Evolutionary conservation across 2,888 invertebrate species (phyloP).

Genomic region (Napeogenes inachia): DNA sequence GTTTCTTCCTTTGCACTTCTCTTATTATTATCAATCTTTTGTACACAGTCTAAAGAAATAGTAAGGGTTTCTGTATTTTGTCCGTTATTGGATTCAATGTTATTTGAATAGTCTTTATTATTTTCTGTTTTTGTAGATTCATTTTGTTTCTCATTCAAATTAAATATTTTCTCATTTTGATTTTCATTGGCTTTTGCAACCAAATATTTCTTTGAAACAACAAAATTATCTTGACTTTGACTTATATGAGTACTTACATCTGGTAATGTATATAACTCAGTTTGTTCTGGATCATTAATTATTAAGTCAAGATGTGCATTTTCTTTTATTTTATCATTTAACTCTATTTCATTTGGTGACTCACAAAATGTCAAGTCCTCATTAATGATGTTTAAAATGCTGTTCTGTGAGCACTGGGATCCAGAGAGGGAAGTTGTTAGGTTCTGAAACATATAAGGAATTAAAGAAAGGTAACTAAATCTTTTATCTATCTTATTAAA

Average conservation of each 20-base stretch:
- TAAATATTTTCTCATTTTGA: constrained; percentile 2
- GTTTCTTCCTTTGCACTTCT: too few species aligned
- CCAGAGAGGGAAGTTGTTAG: too few species aligned
- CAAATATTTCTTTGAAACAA: constrained; percentile 24
- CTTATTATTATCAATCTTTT: not conserved
- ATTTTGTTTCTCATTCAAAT: too few species aligned
- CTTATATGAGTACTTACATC: constrained; percentile 31
- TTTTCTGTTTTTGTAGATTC: too few species aligned
- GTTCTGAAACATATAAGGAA: too few species aligned
- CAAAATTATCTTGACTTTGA: constrained; percentile 32
- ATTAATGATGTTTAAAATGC: too few species aligned
- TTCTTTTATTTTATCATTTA: not conserved
- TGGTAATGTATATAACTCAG: constrained; percentile 25
- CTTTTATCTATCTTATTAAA: too few species aligned
- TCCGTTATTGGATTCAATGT: not conserved
- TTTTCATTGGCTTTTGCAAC: constrained; percentile 10
- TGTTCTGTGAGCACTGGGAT: too few species aligned
- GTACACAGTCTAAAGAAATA: not conserved
- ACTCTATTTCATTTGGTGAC: not conserved
- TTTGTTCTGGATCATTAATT: constrained; percentile 25
- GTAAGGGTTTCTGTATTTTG: not conserved
- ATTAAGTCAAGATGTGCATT: not conserved
- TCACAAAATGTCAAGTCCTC: not conserved
- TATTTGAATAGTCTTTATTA: constrained; percentile 1
- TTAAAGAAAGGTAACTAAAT: too few species aligned